phyloP scores from a whole-genome alignment of 2,797 vertebrate genomes.

The Otolemur crassicaudatus region DNA sequence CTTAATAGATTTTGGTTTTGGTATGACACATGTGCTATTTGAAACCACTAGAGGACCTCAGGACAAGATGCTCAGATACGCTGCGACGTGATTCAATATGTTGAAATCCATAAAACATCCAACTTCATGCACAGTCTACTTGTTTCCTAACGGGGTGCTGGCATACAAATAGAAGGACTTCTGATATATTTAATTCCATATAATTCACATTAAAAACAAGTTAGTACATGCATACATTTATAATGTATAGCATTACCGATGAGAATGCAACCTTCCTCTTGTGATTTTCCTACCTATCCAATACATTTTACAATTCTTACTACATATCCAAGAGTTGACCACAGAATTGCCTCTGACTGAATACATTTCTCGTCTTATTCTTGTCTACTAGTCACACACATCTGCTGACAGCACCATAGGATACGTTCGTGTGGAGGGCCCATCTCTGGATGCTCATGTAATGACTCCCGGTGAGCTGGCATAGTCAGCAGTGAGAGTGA shows the following conservation, averaged over 20 bases:
- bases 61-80: neutral
- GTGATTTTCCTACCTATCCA: neutral
- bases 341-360: neutral
- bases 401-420: neutral
- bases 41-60: neutral
- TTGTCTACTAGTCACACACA: fast-evolving
- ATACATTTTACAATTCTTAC: neutral
- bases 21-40: neutral
- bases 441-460: fast-evolving
- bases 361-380: neutral
- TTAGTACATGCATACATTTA: neutral
- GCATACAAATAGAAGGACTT: neutral
- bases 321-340: neutral
- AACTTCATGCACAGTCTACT: neutral
- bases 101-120: neutral
- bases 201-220: neutral
- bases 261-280: neutral
- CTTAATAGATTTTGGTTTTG: neutral
- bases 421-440: fast-evolving
- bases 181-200: neutral
- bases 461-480: neutral
- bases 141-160: neutral
- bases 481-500: neutral
- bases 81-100: neutral
- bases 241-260: neutral